phyloP scores from a whole-genome alignment of 2,888 invertebrate genomes.

The Conomelus anceps region DNA sequence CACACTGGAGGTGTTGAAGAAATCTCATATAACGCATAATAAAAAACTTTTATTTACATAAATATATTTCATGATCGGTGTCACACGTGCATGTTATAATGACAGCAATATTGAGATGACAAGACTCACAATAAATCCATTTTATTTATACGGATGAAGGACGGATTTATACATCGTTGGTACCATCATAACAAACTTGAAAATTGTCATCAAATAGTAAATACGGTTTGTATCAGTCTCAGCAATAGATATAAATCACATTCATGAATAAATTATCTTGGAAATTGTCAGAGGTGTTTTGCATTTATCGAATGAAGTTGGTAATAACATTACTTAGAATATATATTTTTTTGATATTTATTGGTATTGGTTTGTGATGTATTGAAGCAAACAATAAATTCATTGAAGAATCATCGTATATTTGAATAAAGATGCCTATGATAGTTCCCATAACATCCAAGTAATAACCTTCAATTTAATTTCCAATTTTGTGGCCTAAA shows the following conservation, averaged over 20 bases:
- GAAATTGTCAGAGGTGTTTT: too few species aligned
- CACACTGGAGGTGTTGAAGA: neutral
- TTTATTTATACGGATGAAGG: neutral
- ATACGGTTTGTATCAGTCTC: neutral
- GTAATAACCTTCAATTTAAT: too few species aligned
- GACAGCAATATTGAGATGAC: neutral
- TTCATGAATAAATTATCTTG: neutral
- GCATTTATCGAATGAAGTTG: too few species aligned
- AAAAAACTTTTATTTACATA: neutral
- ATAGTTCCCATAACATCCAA: too few species aligned
- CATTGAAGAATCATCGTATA: too few species aligned
- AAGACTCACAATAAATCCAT: neutral
- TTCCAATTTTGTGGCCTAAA: too few species aligned
- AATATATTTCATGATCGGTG: neutral
- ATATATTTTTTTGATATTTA: too few species aligned
- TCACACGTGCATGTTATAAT: neutral
- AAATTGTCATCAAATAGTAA: neutral
- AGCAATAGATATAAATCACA: neutral
- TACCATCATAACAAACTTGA: neutral
- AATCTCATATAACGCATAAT: neutral
- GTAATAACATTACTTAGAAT: too few species aligned
- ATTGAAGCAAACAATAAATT: too few species aligned
- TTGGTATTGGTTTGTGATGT: too few species aligned
- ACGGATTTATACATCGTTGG: neutral
- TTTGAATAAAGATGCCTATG: too few species aligned